Evolutionary conservation across 2,113 vertebrate genomes (phyloP), one percentile per base, ranked within the genome.

Genomic region (Euleptes europaea): DNA sequence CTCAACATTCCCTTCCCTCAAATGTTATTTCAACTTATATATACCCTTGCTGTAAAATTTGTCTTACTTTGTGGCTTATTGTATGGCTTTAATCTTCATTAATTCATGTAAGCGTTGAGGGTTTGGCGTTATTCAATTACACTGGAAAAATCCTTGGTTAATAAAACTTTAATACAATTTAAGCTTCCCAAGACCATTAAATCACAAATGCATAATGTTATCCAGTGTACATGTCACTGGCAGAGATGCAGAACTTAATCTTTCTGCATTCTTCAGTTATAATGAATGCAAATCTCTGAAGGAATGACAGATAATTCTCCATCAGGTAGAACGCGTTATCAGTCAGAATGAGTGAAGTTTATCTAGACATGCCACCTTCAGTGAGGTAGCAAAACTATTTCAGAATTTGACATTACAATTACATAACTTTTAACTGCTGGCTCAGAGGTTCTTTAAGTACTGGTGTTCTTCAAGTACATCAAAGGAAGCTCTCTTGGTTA

Each of bases 151-250:
- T 88, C 86, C 84, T 86, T 88, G 88, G 82, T 93, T 95, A 94
- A 94, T 93, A 91, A 93, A 96, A 94, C 33, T 92, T 92, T 91
- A 93, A 95, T 94, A 90, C 54, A 92, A 89, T 87, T 92, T 93
- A 93, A 95, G 71, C 92, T 93, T 93, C 76, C 74, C 80, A 94
- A 90, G 72, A 89, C 83, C 89, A 90, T 92, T 96, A 94, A 93
- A 93, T 93, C 87, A 92, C 88, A 92, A 70, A 93, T 17, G 57
- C 21, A 1, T 90, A 95, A 95, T 93, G 19, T 44, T 93, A 88
- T 94, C 88, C 94, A 95, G 94, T 90, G 84, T 1, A 11, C 51
- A 93, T 88, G 88, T 90, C 92, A 88, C 73, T 93, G 69, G 86
- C 93, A 90, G 44, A 94, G 82, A 94, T 91, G 94, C 47, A 82